Percentiles rank a stretch among this genome's conserved stretches.
Evolutionary conservation across 2,113 vertebrate species (phyloP).

Genomic region (Oreochromis tanganicae): DNA sequence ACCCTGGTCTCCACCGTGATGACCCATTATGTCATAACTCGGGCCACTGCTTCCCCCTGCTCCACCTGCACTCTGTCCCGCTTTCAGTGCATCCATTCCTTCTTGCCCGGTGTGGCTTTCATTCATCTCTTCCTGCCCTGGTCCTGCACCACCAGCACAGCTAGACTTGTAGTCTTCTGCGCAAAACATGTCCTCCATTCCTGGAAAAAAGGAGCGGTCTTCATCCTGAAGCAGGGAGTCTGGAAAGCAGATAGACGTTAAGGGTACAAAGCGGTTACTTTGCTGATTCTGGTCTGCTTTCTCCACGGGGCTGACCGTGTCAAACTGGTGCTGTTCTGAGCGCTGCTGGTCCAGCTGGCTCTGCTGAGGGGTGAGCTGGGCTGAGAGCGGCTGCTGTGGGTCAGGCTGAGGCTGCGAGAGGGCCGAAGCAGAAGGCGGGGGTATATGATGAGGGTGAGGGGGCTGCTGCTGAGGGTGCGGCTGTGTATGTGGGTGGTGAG

Average conservation of each 20-base stretch:
- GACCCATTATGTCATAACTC: constrained; percentile 78
- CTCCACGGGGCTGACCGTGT: constrained; percentile 79
- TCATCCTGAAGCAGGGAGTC: constrained; percentile 91
- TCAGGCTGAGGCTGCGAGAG: constrained; percentile 63
- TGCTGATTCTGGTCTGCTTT: constrained; percentile 72
- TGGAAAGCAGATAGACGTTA: constrained; percentile 93
- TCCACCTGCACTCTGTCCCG: constrained; percentile 46
- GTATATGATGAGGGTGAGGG: constrained; percentile 65
- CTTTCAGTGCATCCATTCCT: constrained; percentile 66
- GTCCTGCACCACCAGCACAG: constrained; percentile 72
- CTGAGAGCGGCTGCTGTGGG: constrained; percentile 60
- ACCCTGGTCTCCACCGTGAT: constrained; percentile 75
- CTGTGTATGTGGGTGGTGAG: constrained; percentile 66
- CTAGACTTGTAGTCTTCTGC: constrained; percentile 84
- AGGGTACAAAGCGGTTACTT: constrained; percentile 81
- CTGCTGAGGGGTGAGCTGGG: constrained; percentile 72
- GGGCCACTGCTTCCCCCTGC: constrained; percentile 54
- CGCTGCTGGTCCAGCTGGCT: constrained; percentile 79
- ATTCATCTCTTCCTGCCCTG: constrained; percentile 70
- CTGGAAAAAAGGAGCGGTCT: constrained; percentile 88
- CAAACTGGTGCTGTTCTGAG: constrained; percentile 80
- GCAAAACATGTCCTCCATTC: constrained; percentile 97
- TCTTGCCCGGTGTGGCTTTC: constrained; percentile 61
- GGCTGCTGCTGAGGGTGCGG: constrained; percentile 55
- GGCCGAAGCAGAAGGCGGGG: constrained; percentile 48